These are phyloP conservation scores for Aplysia californica DNA, from an alignment of 1,140 invertebrate genomes.

Conservation along the genomic window DNA sequence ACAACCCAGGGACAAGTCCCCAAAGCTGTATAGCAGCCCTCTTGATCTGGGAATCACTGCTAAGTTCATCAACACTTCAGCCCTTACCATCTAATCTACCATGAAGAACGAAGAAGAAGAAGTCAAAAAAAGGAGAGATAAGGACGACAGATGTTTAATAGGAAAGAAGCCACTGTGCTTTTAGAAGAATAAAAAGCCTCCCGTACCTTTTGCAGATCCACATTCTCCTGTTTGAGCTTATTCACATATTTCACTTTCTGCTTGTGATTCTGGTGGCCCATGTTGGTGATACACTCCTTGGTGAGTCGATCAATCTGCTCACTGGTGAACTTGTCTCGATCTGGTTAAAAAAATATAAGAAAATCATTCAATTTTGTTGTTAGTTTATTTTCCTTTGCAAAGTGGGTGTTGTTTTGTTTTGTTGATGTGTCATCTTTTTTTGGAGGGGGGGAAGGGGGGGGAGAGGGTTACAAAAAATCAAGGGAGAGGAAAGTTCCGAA, in stretches of 20 bases:
- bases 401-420: too few relatives aligned
- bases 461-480: too few relatives aligned
- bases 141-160: too few relatives aligned
- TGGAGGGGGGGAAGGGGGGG: too few relatives aligned
- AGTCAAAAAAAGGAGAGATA: too few relatives aligned
- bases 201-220: slow-evolving; percentile 9
- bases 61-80: background rate
- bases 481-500: too few relatives aligned
- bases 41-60: background rate
- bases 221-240: slow-evolving; percentile 13
- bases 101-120: too few relatives aligned
- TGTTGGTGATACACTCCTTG: slow-evolving; percentile 17
- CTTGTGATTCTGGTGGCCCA: slow-evolving; percentile 23
- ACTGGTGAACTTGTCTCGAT: slow-evolving; percentile 16
- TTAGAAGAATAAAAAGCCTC: background rate
- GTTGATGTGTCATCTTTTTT: too few relatives aligned
- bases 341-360: background rate
- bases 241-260: slow-evolving; percentile 24
- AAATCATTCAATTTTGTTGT: too few relatives aligned
- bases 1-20: too few relatives aligned
- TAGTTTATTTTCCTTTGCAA: too few relatives aligned
- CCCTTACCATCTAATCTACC: background rate
- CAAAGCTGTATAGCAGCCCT: background rate
- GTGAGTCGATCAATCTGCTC: slow-evolving; percentile 20
- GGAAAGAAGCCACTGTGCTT: too few relatives aligned